A percentile compares a stretch with the other conserved stretches of the same genome.
Conservation (phyloP, 2,888 invertebrate species). For the Boloria euphrosyne region DNA sequence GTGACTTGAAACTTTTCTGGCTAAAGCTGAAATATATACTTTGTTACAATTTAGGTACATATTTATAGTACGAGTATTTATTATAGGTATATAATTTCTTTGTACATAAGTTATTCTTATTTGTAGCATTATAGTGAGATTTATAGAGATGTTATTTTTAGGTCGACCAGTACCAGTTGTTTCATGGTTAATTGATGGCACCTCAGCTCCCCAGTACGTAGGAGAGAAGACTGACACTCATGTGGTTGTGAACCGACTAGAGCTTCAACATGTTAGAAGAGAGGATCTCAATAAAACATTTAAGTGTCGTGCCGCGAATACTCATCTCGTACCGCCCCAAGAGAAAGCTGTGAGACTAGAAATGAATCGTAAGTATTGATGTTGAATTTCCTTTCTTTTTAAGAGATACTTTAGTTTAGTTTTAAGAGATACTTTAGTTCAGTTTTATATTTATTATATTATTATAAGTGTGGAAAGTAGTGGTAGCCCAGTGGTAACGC, state of each 20-base stretch:
- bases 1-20: too few relatives aligned
- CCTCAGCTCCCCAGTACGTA: conserved; percentile 86
- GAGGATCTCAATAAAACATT: conserved; percentile 92
- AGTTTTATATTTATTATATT: too few relatives aligned
- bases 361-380: conserved; percentile 87
- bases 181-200: conserved; percentile 90
- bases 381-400: background rate
- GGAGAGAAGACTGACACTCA: conserved; percentile 86
- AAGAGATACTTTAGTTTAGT: background rate
- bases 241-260: conserved; percentile 90
- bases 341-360: conserved; percentile 91
- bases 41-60: too few relatives aligned
- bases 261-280: conserved; percentile 87
- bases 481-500: too few relatives aligned
- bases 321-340: conserved; percentile 91
- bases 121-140: too few relatives aligned
- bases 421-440: too few relatives aligned
- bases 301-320: conserved; percentile 93
- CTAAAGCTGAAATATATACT: too few relatives aligned
- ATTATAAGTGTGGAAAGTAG: too few relatives aligned
- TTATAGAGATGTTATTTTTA: conserved; percentile 53
- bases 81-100: too few relatives aligned
- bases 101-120: too few relatives aligned
- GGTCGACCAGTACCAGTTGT: conserved; percentile 92
- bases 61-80: too few relatives aligned